Evolutionary conservation across 2,797 vertebrate genomes (phyloP), one percentile per base, ranked within the genome.

Genomic region (Hephaestus fuliginosus): DNA sequence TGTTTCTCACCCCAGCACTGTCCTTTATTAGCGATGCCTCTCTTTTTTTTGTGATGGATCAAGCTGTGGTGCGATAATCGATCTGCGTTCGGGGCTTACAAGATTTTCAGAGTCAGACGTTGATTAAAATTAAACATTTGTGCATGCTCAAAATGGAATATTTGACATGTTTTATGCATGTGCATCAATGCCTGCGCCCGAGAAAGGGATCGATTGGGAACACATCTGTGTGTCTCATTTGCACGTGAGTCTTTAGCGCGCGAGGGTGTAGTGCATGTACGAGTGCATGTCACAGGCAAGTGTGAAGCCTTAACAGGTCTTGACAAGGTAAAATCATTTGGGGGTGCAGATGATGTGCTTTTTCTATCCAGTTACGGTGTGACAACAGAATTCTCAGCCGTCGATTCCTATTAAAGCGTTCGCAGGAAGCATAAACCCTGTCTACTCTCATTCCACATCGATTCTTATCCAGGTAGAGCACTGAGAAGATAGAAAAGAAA

Each of bases 311-410:
- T 89, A 89, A 92, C 76, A 84, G 78, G 86, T 86, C 90, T 87
- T 89, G 90, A 87, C 87, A 80, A 70, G 86, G 74, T 64, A 82
- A 87, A 90, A 89, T 88, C 78, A 93, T 88, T 86, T 87, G 84
- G 77, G 67, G 85, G 63, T 84, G 78, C 73, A 75, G 83, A 88
- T 79, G 86, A 90, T 87, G 80, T 88, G 84, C 81, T 85, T 89
- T 91, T 92, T 91, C 74, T 71, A 84, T 89, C 83, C 80, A 75
- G 80, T 82, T 89, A 86, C 70, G 9, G 76, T 84, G 84, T 89
- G 92, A 87, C 87, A 91, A 88, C 83, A 83, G 75, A 85, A 85
- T 69, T 72, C 83, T 83, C 70, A 66, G 76, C 82, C 68, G 82
- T 90, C 78, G 52, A 80, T 90, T 90, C 79, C 87, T 80, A 84